Evolutionary conservation across 1,140 invertebrate species (phyloP).

Genomic region (Laupala kohalensis): DNA sequence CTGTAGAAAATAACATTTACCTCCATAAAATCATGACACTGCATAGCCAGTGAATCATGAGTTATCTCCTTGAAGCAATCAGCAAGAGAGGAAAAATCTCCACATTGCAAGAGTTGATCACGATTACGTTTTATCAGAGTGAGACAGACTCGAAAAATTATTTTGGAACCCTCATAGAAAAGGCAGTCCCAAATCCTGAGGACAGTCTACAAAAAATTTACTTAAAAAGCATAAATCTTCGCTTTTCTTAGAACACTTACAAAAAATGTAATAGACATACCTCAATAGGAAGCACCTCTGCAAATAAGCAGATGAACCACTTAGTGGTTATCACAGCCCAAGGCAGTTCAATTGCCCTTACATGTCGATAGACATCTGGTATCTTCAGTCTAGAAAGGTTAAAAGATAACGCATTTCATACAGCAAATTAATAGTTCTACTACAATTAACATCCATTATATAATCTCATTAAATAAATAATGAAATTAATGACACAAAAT

Average conservation of each 20-base stretch:
- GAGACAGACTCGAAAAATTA: slow-evolving; percentile 72
- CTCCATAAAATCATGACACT: slow-evolving; percentile 77
- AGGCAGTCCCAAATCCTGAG: slow-evolving; percentile 89
- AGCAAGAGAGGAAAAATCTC: slow-evolving; percentile 58
- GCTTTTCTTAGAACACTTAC: too few species aligned
- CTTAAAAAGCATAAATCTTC: too few species aligned
- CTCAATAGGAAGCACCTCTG: slow-evolving; percentile 81
- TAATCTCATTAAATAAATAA: too few species aligned
- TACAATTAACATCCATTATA: too few species aligned
- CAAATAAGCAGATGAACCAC: slow-evolving; percentile 88
- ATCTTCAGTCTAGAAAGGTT: slow-evolving; percentile 49
- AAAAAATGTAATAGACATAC: slow-evolving; percentile 27
- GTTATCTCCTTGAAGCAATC: slow-evolving; percentile 66
- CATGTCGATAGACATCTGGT: slow-evolving; percentile 64
- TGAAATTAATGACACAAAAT: neutral
- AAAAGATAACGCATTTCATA: too few species aligned
- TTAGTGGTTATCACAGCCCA: slow-evolving; percentile 82
- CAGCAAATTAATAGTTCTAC: too few species aligned
- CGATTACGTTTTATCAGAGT: slow-evolving; percentile 64
- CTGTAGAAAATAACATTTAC: slow-evolving; percentile 34
- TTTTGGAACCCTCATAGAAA: slow-evolving; percentile 84
- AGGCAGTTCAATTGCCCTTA: slow-evolving; percentile 59
- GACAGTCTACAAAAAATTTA: slow-evolving; percentile 46
- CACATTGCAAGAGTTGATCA: slow-evolving; percentile 52
- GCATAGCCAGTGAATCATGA: slow-evolving; percentile 51